Evolutionary conservation across 1,140 invertebrate species (phyloP).

Genomic region (Pseudomyrmex concolor): DNA sequence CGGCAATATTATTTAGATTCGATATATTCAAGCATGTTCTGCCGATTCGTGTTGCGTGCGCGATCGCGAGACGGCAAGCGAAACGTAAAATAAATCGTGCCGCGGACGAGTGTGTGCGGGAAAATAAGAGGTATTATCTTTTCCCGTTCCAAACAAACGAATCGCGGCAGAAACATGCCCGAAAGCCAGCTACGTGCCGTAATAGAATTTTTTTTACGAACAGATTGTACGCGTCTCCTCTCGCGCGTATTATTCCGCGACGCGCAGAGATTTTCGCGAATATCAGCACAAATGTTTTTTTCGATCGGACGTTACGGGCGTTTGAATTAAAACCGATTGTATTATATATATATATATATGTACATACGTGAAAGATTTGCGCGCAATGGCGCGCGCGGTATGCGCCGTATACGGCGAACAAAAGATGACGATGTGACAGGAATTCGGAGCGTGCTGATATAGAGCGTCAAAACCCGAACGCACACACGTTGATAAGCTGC

Average conservation of each 20-base stretch:
- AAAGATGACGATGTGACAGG: conserved; percentile 40
- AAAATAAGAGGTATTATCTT: conserved; percentile 53
- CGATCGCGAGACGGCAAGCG: neutral
- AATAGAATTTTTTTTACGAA: conserved; percentile 56
- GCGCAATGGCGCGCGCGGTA: conserved; percentile 7
- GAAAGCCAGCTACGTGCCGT: conserved; percentile 7
- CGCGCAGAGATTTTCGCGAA: conserved; percentile 1
- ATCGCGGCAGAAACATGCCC: conserved; percentile 7
- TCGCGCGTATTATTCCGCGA: neutral
- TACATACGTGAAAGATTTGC: too few relatives aligned
- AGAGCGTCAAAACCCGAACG: conserved; percentile 7
- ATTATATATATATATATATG: neutral
- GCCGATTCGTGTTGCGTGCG: neutral
- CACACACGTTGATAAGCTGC: conserved; percentile 13
- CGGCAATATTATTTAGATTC: conserved; percentile 4
- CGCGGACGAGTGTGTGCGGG: conserved; percentile 5
- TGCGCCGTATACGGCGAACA: conserved; percentile 19
- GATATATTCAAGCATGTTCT: neutral
- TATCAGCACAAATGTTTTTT: conserved; percentile 23
- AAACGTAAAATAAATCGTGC: conserved; percentile 40
- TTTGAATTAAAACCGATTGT: conserved; percentile 12
- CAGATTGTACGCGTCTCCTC: neutral
- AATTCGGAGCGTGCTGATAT: conserved; percentile 30
- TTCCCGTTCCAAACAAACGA: conserved; percentile 37
- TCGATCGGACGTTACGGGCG: conserved; percentile 6